phyloP scores from a whole-genome alignment of 2,797 vertebrate genomes.

The Antennarius maculatus region DNA sequence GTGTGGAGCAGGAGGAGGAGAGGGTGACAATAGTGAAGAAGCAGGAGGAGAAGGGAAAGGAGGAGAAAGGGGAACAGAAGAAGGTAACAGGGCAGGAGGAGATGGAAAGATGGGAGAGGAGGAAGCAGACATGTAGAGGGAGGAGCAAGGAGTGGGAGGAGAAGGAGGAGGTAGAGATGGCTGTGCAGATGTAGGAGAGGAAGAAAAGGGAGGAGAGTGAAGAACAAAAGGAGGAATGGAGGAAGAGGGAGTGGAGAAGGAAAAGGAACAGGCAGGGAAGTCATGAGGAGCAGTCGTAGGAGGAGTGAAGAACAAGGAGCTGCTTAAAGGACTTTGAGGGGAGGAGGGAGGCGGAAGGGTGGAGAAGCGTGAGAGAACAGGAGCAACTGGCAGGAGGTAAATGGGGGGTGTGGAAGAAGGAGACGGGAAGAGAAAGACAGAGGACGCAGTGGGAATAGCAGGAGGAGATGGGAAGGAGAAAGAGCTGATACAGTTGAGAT shows the following conservation, averaged over 20 bases:
- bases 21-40: background rate
- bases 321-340: constrained; percentile 57
- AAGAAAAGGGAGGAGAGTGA: background rate
- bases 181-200: background rate
- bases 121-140: background rate
- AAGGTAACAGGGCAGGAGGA: background rate
- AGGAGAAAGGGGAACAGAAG: background rate
- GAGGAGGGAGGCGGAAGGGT: constrained; percentile 43
- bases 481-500: constrained; percentile 12
- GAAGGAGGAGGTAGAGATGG: background rate
- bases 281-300: background rate
- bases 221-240: constrained; percentile 15
- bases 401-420: constrained; percentile 43
- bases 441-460: constrained; percentile 3
- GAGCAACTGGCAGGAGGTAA: constrained; percentile 61
- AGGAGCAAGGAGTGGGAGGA: background rate
- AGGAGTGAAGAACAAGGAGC: constrained; percentile 42
- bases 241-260: background rate
- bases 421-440: constrained; percentile 31
- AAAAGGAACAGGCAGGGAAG: background rate
- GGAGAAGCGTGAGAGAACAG: constrained; percentile 55
- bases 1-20: background rate
- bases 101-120: constrained; percentile 11
- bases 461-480: constrained; percentile 15
- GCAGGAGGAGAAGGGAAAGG: constrained; percentile 3